A percentile compares a stretch with the other conserved stretches of the same genome.
These are phyloP conservation scores for Ericerus pela DNA, from an alignment of 1,140 invertebrate genomes.

Conservation along the genomic window DNA sequence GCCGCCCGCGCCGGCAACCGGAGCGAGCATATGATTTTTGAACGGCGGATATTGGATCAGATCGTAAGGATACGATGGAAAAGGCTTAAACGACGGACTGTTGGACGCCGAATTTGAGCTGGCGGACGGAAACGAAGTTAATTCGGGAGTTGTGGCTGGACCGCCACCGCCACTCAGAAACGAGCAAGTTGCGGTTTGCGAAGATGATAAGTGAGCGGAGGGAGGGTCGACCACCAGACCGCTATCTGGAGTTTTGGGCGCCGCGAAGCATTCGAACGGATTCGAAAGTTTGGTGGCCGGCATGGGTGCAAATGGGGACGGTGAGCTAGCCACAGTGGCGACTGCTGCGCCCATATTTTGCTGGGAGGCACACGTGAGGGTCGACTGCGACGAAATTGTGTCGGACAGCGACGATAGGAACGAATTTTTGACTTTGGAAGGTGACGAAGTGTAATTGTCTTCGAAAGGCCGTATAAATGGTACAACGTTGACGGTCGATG, in stretches of 20 bases:
- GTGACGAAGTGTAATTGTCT: not conserved
- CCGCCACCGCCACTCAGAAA: too few relatives aligned
- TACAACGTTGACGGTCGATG: not conserved
- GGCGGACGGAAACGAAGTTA: not conserved
- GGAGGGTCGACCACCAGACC: not conserved
- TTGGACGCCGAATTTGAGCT: not conserved
- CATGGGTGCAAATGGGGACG: too few relatives aligned
- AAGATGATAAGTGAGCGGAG: not conserved
- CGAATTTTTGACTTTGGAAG: not conserved
- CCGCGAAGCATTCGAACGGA: not conserved
- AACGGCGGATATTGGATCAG: conserved; percentile 1
- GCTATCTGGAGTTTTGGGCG: not conserved
- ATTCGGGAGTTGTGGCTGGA: not conserved
- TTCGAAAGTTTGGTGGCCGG: not conserved
- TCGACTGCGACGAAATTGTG: not conserved
- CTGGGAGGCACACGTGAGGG: not conserved
- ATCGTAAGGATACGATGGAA: not conserved
- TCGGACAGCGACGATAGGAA: not conserved
- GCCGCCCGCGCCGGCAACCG: too few relatives aligned
- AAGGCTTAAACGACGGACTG: not conserved
- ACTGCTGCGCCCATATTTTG: too few relatives aligned
- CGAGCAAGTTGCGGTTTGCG: not conserved
- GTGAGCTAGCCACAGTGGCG: too few relatives aligned
- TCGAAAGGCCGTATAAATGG: not conserved
- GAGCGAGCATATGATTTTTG: too few relatives aligned